Conservation (phyloP, 2,888 invertebrate species). For the Serripes groenlandicus region DNA sequence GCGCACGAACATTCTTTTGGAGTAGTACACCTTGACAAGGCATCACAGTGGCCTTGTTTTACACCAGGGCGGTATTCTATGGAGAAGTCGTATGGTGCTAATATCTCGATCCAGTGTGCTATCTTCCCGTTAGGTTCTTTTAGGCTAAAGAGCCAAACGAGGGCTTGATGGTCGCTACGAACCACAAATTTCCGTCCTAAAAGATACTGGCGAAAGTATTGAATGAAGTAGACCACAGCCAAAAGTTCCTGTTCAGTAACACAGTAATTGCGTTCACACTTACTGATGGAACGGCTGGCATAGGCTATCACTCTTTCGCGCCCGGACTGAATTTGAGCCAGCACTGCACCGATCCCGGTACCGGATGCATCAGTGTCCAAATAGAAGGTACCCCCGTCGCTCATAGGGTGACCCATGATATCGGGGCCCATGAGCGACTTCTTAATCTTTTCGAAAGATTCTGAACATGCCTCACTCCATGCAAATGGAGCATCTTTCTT, state of each 20-base stretch:
- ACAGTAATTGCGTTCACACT: slow-evolving; percentile 25
- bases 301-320: slow-evolving; percentile 34
- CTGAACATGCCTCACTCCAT: too few relatives aligned
- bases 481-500: too few relatives aligned
- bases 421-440: slow-evolving; percentile 10
- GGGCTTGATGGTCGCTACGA: slow-evolving; percentile 26
- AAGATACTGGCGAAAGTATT: slow-evolving; percentile 41
- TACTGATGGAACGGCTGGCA: slow-evolving; percentile 26
- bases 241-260: slow-evolving; percentile 32
- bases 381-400: slow-evolving; percentile 5
- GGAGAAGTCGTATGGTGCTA: slow-evolving; percentile 16
- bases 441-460: too few relatives aligned
- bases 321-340: slow-evolving; percentile 23
- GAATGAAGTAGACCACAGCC: slow-evolving; percentile 30
- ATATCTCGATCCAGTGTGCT: slow-evolving; percentile 31
- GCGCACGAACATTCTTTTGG: slow-evolving; percentile 18
- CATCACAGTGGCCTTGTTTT: slow-evolving; percentile 26
- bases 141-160: slow-evolving; percentile 30
- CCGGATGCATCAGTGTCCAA: slow-evolving; percentile 32
- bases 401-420: slow-evolving; percentile 31
- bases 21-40: slow-evolving; percentile 15
- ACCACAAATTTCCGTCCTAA: slow-evolving; percentile 21
- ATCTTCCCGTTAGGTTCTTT: slow-evolving; percentile 24
- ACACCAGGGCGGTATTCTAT: slow-evolving; percentile 30
- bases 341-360: slow-evolving; percentile 13